A percentile compares a stretch with the other conserved stretches of the same genome.
Evolutionary conservation across 2,888 invertebrate species (phyloP).

Genomic region (Nephrotoma guestfalica): DNA sequence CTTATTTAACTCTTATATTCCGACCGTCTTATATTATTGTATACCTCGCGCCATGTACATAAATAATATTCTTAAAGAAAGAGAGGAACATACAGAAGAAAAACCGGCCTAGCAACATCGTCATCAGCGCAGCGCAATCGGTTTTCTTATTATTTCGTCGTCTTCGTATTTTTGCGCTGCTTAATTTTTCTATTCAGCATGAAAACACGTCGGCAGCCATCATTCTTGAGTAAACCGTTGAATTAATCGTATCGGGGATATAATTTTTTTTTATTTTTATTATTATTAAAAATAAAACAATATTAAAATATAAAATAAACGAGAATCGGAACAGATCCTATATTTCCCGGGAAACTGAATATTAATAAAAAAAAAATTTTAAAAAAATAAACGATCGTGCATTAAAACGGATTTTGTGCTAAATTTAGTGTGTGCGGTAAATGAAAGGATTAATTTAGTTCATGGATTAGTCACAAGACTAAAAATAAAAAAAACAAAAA

Average conservation of each 20-base stretch:
- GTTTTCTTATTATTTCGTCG: background rate
- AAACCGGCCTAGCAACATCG: background rate
- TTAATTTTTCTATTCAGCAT: background rate
- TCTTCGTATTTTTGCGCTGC: background rate
- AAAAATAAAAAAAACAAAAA: background rate
- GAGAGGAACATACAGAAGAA: background rate
- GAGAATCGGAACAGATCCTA: background rate
- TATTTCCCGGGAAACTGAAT: background rate
- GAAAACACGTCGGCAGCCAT: slow-evolving; percentile 1
- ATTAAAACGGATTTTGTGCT: background rate
- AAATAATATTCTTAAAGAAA: background rate
- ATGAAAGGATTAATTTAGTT: background rate
- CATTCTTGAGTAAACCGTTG: slow-evolving; percentile 3
- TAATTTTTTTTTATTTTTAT: background rate
- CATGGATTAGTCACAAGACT: background rate
- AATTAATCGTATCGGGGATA: background rate
- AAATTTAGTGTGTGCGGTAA: background rate
- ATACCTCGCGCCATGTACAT: background rate
- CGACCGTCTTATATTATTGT: background rate
- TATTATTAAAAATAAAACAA: background rate
- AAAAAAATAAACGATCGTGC: background rate
- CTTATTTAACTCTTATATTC: background rate
- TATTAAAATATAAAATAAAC: background rate
- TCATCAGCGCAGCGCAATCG: background rate
- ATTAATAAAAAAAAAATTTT: background rate